Percentiles rank a stretch among this genome's conserved stretches.
These are phyloP conservation scores for Eciton burchellii DNA, from an alignment of 1,140 invertebrate genomes.

Conservation along the genomic window DNA sequence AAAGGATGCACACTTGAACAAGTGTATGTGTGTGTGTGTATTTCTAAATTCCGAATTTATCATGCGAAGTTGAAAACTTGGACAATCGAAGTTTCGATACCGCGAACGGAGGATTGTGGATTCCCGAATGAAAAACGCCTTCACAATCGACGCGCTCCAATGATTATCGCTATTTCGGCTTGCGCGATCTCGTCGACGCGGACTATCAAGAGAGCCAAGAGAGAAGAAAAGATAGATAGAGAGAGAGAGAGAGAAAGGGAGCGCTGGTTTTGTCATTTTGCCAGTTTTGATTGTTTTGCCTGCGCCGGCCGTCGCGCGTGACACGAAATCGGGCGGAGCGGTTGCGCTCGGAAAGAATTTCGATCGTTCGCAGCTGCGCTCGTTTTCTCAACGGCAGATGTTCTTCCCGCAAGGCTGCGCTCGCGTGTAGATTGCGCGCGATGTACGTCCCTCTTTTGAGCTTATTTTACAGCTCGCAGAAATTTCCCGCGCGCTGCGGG, in stretches of 20 bases:
- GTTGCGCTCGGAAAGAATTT: constrained; percentile 45
- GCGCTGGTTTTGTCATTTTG: background rate
- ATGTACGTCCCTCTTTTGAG: constrained; percentile 15
- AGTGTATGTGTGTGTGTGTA: no score
- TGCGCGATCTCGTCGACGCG: constrained; percentile 48
- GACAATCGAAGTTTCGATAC: background rate
- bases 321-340: constrained; percentile 59
- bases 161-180: constrained; percentile 38
- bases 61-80: background rate
- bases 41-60: background rate
- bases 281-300: constrained; percentile 58
- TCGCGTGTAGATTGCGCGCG: constrained; percentile 42
- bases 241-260: no score
- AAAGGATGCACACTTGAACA: no score
- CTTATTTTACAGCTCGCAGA: constrained; percentile 57
- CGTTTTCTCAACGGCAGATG: constrained; percentile 76
- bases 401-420: constrained; percentile 60
- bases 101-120: background rate
- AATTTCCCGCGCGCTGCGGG: constrained; percentile 18
- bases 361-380: constrained; percentile 74
- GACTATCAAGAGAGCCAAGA: constrained; percentile 27
- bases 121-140: constrained; percentile 21
- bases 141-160: constrained; percentile 22
- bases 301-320: constrained; percentile 41
- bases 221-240: no score